These are phyloP conservation scores for Corydoras sp. DNA, from an alignment of 2,113 vertebrate genomes.

Conservation along the genomic window DNA sequence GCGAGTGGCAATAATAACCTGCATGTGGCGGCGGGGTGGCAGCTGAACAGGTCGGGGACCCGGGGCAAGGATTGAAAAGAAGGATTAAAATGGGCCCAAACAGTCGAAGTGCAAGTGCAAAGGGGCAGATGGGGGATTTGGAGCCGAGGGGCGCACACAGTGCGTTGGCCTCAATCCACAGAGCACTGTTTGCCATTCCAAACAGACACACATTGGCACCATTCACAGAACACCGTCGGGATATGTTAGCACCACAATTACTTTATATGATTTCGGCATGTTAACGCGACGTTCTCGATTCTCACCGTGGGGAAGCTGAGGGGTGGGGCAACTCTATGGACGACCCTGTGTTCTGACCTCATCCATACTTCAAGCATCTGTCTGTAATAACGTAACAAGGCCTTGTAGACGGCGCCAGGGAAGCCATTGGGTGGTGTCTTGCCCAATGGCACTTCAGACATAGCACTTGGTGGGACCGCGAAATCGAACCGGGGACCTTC, in stretches of 20 bases:
- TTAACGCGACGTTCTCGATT: neutral
- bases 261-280: neutral
- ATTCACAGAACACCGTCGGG: neutral
- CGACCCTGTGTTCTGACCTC: no score
- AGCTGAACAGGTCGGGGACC: neutral
- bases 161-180: constrained; percentile 51
- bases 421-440: no score
- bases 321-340: neutral
- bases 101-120: constrained; percentile 51
- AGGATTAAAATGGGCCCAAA: constrained; percentile 54
- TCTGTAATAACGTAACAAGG: no score
- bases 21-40: constrained; percentile 2
- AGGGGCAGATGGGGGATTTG: constrained; percentile 33
- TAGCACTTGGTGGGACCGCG: no score
- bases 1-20: constrained; percentile 4
- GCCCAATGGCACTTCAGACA: no score
- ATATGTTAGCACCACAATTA: neutral
- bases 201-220: constrained; percentile 22
- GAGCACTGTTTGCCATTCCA: constrained; percentile 48
- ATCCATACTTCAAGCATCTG: no score
- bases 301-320: neutral
- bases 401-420: no score
- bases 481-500: no score
- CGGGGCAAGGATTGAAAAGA: constrained; percentile 26
- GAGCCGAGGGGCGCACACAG: constrained; percentile 44